Conservation (phyloP, 1,140 invertebrate species). For the Rhizoglyphus robini region DNA sequence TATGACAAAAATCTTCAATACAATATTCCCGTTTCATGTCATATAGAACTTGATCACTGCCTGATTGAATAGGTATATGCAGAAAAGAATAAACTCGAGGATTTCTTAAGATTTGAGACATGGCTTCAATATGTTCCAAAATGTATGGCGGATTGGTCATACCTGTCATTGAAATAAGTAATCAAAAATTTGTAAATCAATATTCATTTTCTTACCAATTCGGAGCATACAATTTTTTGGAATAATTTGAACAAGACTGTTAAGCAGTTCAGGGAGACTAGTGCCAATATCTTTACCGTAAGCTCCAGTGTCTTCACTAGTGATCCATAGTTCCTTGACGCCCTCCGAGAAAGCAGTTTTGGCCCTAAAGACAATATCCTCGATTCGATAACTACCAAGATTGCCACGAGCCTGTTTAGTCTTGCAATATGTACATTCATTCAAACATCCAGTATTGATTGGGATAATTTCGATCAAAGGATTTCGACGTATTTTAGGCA, state of each 20-base stretch:
- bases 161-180: neutral
- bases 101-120: slow-evolving; percentile 72
- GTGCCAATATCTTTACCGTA: slow-evolving; percentile 88
- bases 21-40: slow-evolving; percentile 96
- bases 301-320: slow-evolving; percentile 93
- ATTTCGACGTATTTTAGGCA: slow-evolving; percentile 91
- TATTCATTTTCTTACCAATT: slow-evolving; percentile 44
- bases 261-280: slow-evolving; percentile 68
- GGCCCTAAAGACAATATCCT: slow-evolving; percentile 41
- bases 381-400: slow-evolving; percentile 74
- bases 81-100: slow-evolving; percentile 85
- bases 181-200: neutral
- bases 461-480: slow-evolving; percentile 93
- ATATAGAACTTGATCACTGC: slow-evolving; percentile 74
- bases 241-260: slow-evolving; percentile 73
- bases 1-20: slow-evolving; percentile 67
- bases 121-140: slow-evolving; percentile 73
- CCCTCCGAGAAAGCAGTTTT: slow-evolving; percentile 73
- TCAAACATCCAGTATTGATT: slow-evolving; percentile 89
- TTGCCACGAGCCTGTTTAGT: slow-evolving; percentile 94
- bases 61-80: slow-evolving; percentile 93
- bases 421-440: slow-evolving; percentile 97
- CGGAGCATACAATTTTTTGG: slow-evolving; percentile 63
- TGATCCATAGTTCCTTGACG: slow-evolving; percentile 93
- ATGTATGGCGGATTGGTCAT: slow-evolving; percentile 99